Conservation (phyloP, 2,888 invertebrate genomes). For the Agrotis ipsilon region DNA sequence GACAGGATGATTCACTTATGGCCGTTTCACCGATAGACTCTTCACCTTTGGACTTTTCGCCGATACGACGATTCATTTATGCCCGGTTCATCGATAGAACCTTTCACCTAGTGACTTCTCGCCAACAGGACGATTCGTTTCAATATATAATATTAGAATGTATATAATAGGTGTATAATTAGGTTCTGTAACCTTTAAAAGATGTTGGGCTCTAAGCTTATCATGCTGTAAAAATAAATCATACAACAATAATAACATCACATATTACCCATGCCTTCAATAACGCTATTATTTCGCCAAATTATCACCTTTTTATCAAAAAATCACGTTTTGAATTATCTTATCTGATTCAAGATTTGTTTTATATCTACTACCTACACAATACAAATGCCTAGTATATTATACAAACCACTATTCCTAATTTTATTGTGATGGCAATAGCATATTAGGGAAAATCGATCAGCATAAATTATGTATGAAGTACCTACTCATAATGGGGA, state of each 20-base stretch:
- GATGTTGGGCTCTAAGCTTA: background rate
- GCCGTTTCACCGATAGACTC: too few relatives aligned
- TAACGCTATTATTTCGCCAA: background rate
- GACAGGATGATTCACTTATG: too few relatives aligned
- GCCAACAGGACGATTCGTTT: too few relatives aligned
- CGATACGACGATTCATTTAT: too few relatives aligned
- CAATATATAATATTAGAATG: background rate
- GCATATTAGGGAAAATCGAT: constrained; percentile 34
- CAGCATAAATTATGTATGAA: constrained; percentile 27
- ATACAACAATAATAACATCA: background rate
- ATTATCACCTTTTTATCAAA: constrained; percentile 4
- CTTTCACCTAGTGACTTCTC: too few relatives aligned
- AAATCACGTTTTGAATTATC: constrained; percentile 13
- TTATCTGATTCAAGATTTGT: constrained; percentile 8
- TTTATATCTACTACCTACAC: background rate
- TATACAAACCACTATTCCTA: constrained; percentile 8
- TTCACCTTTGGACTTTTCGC: too few relatives aligned
- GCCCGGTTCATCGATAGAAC: too few relatives aligned
- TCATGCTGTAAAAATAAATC: background rate
- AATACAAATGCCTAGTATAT: background rate
- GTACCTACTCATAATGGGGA: background rate
- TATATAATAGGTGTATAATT: background rate
- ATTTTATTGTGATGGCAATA: constrained; percentile 1
- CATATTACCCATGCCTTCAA: too few relatives aligned
- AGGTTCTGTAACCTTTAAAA: background rate